Percentiles rank a stretch among this genome's conserved stretches.
phyloP scores from a whole-genome alignment of 2,113 vertebrate genomes.

The Noctilio leporinus region DNA sequence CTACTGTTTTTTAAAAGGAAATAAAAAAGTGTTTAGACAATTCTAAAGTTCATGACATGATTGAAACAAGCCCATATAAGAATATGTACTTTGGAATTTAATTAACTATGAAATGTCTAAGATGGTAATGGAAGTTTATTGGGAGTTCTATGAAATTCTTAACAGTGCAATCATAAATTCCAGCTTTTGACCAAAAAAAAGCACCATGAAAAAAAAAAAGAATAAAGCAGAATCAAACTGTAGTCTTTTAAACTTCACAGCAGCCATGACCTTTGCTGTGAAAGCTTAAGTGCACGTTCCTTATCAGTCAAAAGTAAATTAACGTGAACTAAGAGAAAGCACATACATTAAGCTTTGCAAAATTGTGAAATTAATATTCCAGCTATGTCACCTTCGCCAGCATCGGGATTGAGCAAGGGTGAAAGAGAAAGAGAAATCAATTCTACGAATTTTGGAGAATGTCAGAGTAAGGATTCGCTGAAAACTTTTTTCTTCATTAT shows the following conservation, averaged over 20 bases:
- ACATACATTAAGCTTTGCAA: constrained; percentile 78
- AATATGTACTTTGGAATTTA: not conserved
- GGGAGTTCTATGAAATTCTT: not conserved
- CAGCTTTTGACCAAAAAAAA: constrained; percentile 41
- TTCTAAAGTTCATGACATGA: not conserved
- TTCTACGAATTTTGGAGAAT: constrained; percentile 87
- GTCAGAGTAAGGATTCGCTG: constrained; percentile 82
- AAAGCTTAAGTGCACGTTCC: constrained; percentile 61
- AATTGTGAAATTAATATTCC: constrained; percentile 85
- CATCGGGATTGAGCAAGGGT: constrained; percentile 86
- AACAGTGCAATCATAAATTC: not conserved
- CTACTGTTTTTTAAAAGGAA: not conserved
- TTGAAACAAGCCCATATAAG: not conserved
- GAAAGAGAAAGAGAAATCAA: constrained; percentile 85
- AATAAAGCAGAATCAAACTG: not conserved
- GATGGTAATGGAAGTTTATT: not conserved
- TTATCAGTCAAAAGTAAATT: constrained; percentile 63
- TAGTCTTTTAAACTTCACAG: constrained; percentile 34
- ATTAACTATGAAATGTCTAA: constrained; percentile 8
- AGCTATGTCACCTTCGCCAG: constrained; percentile 87
- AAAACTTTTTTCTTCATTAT: constrained; percentile 63
- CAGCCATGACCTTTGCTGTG: constrained; percentile 60
- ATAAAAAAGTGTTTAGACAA: not conserved
- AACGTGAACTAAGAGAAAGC: constrained; percentile 72
- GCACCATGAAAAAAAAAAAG: not conserved